phyloP scores from a whole-genome alignment of 2,888 invertebrate genomes.

The Pomacea canaliculata region DNA sequence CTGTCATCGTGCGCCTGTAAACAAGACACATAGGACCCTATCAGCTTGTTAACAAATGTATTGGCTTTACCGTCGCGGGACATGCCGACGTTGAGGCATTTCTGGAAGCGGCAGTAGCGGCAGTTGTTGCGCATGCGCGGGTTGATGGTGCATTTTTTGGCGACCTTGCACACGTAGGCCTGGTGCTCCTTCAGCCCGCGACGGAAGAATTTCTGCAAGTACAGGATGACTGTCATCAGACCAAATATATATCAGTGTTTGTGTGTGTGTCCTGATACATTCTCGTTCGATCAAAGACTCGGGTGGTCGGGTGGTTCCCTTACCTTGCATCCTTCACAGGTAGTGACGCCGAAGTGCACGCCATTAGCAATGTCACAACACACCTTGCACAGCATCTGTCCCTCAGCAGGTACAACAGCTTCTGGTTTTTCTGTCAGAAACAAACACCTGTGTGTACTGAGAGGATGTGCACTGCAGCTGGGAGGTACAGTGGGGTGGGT shows the following conservation, averaged over 20 bases:
- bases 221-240: not conserved
- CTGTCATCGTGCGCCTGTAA: no score
- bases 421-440: conserved; percentile 61
- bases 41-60: no score
- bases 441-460: no score
- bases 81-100: conserved; percentile 66
- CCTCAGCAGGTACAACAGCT: conserved; percentile 60
- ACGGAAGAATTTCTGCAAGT: conserved; percentile 66
- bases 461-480: no score
- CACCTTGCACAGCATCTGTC: conserved; percentile 64
- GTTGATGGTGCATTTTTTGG: conserved; percentile 60
- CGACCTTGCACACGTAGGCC: conserved; percentile 60
- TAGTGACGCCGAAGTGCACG: conserved; percentile 66
- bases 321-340: conserved; percentile 68
- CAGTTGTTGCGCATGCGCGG: conserved; percentile 67
- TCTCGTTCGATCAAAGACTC: no score
- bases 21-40: no score
- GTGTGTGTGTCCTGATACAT: not conserved
- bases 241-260: not conserved
- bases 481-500: not conserved
- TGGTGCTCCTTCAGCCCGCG: conserved; percentile 63
- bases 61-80: conserved; percentile 52
- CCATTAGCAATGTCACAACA: conserved; percentile 67
- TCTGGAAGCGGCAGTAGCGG: conserved; percentile 65
- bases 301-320: not conserved